phyloP scores from a whole-genome alignment of 2,113 vertebrate species.

The Spea bombifrons region DNA sequence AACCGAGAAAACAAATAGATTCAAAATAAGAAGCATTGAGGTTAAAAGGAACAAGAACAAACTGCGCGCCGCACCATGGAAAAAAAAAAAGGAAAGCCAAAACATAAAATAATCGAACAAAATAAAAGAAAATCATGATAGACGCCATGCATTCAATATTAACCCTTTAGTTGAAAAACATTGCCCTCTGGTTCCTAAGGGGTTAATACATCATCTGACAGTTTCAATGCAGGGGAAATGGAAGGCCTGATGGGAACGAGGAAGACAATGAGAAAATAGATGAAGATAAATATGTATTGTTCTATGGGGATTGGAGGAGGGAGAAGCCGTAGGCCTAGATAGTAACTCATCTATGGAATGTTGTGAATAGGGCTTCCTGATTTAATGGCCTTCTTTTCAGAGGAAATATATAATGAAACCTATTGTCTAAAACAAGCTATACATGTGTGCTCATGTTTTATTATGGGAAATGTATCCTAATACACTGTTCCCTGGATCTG shows the following conservation, averaged over 20 bases:
- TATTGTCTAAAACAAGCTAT: too few species aligned
- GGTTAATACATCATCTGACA: slow-evolving; percentile 24
- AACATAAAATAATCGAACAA: background rate
- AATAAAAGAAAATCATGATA: background rate
- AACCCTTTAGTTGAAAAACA: background rate
- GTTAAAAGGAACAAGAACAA: background rate
- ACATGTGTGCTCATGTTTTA: too few species aligned
- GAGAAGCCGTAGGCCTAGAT: slow-evolving; percentile 15
- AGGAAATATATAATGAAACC: background rate
- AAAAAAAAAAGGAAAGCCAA: background rate
- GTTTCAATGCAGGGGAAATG: slow-evolving; percentile 8
- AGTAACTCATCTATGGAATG: slow-evolving; percentile 5
- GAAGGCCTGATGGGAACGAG: slow-evolving; percentile 2
- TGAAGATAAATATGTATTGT: slow-evolving; percentile 41
- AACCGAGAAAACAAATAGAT: background rate
- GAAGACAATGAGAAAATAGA: slow-evolving; percentile 6
- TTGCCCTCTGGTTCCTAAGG: background rate
- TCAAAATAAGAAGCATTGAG: background rate
- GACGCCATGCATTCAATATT: background rate
- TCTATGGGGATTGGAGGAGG: slow-evolving; percentile 27
- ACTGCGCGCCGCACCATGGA: background rate
- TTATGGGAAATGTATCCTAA: too few species aligned
- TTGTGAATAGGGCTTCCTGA: slow-evolving; percentile 11
- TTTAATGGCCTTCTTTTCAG: slow-evolving; percentile 26
- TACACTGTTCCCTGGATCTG: too few species aligned